A percentile compares a stretch with the other conserved stretches of the same genome.
Evolutionary conservation across 2,888 invertebrate genomes (phyloP).

Genomic region (Neoitamus cyanurus): DNA sequence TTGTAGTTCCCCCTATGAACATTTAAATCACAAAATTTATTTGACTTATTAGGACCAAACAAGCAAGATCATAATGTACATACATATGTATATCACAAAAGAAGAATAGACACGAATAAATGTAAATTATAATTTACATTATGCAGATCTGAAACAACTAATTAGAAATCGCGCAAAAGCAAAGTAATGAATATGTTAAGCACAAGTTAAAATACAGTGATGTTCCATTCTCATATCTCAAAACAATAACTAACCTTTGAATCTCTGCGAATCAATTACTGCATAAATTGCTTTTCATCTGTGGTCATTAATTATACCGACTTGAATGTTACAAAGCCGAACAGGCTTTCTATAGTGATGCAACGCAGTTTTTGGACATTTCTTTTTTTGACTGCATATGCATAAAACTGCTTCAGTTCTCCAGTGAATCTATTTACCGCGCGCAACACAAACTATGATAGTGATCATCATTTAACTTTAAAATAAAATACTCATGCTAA

Average conservation of each 20-base stretch:
- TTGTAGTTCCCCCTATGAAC: too few relatives aligned
- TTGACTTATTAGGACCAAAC: too few relatives aligned
- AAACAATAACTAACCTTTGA: conserved; percentile 11
- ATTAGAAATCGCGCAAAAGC: too few relatives aligned
- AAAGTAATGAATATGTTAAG: not conserved
- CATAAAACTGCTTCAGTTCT: not conserved
- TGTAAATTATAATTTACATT: too few relatives aligned
- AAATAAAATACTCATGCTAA: not conserved
- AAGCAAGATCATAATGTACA: too few relatives aligned
- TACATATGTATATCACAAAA: too few relatives aligned
- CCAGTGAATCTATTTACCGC: not conserved
- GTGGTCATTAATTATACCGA: conserved; percentile 14
- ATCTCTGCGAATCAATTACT: conserved; percentile 12
- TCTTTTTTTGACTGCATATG: not conserved
- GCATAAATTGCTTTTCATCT: conserved; percentile 1
- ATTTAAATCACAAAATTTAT: too few relatives aligned
- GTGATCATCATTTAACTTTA: not conserved
- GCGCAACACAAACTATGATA: not conserved
- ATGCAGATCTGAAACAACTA: too few relatives aligned
- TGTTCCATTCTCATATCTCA: not conserved
- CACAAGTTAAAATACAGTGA: not conserved
- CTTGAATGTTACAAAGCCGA: not conserved
- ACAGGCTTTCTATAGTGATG: not conserved
- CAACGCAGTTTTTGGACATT: not conserved
- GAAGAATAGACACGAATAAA: too few relatives aligned